phyloP scores from a whole-genome alignment of 2,113 vertebrate species.

The Pogonocichla stellata region DNA sequence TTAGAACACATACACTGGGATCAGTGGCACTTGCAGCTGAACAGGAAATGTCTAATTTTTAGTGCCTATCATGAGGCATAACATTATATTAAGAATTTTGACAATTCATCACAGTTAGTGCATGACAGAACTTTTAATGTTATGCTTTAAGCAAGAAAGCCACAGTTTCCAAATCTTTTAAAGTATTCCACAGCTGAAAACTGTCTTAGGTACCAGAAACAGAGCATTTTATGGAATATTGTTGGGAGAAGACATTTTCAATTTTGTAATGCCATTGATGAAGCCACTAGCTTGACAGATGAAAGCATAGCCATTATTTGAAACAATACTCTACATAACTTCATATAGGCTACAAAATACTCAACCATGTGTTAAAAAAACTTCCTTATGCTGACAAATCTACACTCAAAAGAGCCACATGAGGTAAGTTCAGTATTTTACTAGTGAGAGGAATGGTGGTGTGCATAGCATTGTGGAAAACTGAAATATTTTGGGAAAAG shows the following conservation, averaged over 20 bases:
- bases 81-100: neutral
- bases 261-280: neutral
- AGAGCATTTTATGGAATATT: neutral
- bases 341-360: neutral
- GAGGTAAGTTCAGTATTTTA: neutral
- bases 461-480: neutral
- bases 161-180: neutral
- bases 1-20: neutral
- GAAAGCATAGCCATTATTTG: neutral
- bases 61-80: neutral
- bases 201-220: neutral
- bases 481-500: neutral
- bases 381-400: neutral
- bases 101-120: neutral
- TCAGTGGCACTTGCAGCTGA: neutral
- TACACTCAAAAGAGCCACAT: rapidly evolving
- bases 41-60: neutral
- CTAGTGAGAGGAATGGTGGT: neutral
- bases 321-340: neutral
- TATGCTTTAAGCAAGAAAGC: neutral
- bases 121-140: neutral
- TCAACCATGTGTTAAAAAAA: rapidly evolving
- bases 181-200: neutral
- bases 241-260: neutral
- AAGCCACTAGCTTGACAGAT: neutral